Evolutionary conservation across 2,888 invertebrate genomes (phyloP), one percentile per base, ranked within the genome.

Genomic region (Cenopis cana): DNA sequence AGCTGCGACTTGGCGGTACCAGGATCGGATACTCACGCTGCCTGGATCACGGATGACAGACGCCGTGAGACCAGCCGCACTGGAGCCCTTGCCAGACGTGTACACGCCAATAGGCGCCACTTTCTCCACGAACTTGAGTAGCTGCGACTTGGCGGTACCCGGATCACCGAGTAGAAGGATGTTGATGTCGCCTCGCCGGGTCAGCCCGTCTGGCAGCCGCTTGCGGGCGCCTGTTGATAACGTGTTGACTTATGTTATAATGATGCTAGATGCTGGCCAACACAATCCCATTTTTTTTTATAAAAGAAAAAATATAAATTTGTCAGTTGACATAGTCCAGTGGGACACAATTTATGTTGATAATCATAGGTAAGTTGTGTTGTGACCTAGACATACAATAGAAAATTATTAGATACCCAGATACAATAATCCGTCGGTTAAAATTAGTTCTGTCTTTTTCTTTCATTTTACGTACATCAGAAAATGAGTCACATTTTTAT

Each of bases 1-100:
- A 99, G 92, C 86, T 99, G 99, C 0, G 99, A 99, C 88, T 99
- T 99, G n/a, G 99, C 99, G 0, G 99, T 99, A 81, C 99, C 99
- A n/a, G n/a, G 3, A 12, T 11, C 29, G 70, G 24, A 10, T 68
- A 89, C 95, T 95, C 89, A 99, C 98, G 72, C 98, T 96, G 12
- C 95, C 94, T 1, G 99, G 99, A 93, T 99, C 99, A 78, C 99
- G 94, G 75, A 96, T 97, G 36, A 99, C 99, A 0, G 99, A 99
- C 0, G 99, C 99, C 24, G 99, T 99, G 49, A 99, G 95, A 89
- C 99, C 99, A 73, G 99, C 99, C 1, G 99, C 99, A 81, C 99
- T 99, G 76, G 99, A 99, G 2, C 99, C 99, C 91, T 99, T 99
- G n/a, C 99, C 99, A 0, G 99, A 99, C 0, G 99, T 99, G 86